Evolutionary conservation across 2,797 vertebrate species (phyloP), one percentile per base, ranked within the genome.

Genomic region (Phalanger gymnotis): DNA sequence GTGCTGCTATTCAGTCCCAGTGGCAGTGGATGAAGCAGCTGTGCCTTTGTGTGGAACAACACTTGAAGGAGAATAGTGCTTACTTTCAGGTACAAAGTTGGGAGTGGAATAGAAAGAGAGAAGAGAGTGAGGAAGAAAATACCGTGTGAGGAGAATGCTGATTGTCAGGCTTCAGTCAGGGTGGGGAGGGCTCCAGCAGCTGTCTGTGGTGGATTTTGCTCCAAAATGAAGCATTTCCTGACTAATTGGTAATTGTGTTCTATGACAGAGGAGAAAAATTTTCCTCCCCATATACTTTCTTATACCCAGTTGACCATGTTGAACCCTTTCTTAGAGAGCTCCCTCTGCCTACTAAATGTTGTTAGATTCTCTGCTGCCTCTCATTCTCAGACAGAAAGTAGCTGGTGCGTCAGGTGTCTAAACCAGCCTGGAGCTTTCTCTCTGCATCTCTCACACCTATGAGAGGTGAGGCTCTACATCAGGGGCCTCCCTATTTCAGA

Each of bases 11-110:
- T 95, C 99, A 99, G 98, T 99, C 99, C 0, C 99, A 99, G 96
- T 99, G 99, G 99, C 99, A 99, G 98, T 99, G 99, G 99, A 99
- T 99, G 95, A 99, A 99, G 93, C 99, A 99, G 98, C 99, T 99
- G 16, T 99, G 99, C 96, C 96, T 99, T 55, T 99, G 99, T 40
- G 99, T 99, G 56, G 99, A 99, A 96, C 99, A 99, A 96, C 99
- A 99, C 22, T 99, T 99, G 93, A 99, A 99, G 98, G 99, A 99
- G 97, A 99, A 99, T 92, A 98, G 99, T 0, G 98, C 99, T 53
- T 99, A 99, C 97, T 99, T 99, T 98, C 99, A 99, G 99, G 99
- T 99, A 98, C n/a, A 31, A 16, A 54, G 89, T 52, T 0, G 1
- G 52, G 89, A 40, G 12, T 40, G 10, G 22, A 47, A 51, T 27